Percentiles rank a stretch among this genome's conserved stretches.
phyloP scores from a whole-genome alignment of 2,888 invertebrate genomes.

The Chalcosyrphus nemorum region DNA sequence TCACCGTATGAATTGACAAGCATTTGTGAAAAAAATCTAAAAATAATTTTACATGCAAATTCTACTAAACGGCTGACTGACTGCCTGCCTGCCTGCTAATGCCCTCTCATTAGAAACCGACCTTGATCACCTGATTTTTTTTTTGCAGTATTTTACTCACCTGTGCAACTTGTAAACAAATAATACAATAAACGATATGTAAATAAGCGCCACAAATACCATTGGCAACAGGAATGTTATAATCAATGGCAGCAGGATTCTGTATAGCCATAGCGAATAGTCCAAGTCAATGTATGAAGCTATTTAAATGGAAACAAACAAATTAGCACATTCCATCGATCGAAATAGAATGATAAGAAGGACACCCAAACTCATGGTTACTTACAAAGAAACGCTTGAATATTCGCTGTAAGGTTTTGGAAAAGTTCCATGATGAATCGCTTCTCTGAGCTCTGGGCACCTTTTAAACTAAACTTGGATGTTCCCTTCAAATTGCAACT shows the following conservation, averaged over 20 bases:
- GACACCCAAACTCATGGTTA: conserved; percentile 31
- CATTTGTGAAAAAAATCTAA: too few species aligned
- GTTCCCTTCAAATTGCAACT: not conserved
- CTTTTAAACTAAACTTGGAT: not conserved
- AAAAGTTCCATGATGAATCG: conserved; percentile 77
- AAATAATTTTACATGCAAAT: not conserved
- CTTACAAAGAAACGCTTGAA: conserved; percentile 78
- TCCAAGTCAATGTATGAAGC: conserved; percentile 92
- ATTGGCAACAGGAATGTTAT: conserved; percentile 93
- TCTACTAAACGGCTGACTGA: not conserved
- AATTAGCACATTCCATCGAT: not conserved
- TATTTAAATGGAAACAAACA: conserved; percentile 81
- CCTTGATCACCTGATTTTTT: conserved; percentile 16
- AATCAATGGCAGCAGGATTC: conserved; percentile 91
- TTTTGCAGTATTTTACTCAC: conserved; percentile 80
- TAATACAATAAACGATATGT: conserved; percentile 91
- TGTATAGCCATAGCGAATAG: conserved; percentile 92
- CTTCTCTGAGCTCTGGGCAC: not conserved
- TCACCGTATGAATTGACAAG: too few species aligned
- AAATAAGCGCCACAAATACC: conserved; percentile 91
- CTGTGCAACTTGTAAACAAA: conserved; percentile 94
- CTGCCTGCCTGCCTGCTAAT: too few species aligned
- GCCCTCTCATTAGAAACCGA: not conserved
- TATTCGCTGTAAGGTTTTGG: conserved; percentile 75
- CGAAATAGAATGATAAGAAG: not conserved